Conservation (phyloP, 1,140 invertebrate species). For the Rhagoletis pomonella region DNA sequence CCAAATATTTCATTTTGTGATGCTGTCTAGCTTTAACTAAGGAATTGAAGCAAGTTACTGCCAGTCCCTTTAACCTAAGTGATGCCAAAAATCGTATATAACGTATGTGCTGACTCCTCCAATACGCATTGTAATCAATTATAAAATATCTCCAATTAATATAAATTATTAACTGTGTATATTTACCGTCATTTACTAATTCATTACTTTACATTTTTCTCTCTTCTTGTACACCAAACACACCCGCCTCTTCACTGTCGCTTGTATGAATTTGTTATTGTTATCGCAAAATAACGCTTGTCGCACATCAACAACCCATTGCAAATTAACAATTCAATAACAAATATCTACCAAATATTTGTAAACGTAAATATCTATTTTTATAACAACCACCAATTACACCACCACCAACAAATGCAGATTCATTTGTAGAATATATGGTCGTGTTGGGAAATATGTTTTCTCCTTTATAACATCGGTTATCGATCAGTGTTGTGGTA, state of each 20-base stretch:
- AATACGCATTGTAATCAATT: no score
- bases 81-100: no score
- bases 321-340: constrained; percentile 24
- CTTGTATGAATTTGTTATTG: constrained; percentile 6
- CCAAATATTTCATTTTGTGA: no score
- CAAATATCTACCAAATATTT: not conserved
- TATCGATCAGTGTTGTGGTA: constrained; percentile 71
- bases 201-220: constrained; percentile 22
- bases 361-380: constrained; percentile 35
- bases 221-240: not conserved
- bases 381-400: constrained; percentile 16
- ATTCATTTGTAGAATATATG: constrained; percentile 71
- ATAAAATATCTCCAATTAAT: no score
- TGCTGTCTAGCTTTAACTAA: no score
- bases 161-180: no score
- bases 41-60: no score
- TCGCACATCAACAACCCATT: not conserved
- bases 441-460: constrained; percentile 68
- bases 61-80: no score
- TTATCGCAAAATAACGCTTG: constrained; percentile 21
- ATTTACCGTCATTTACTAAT: constrained; percentile 37
- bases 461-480: constrained; percentile 70
- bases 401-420: constrained; percentile 1
- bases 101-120: no score
- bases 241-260: not conserved